phyloP scores from a whole-genome alignment of 2,113 vertebrate species.

The Suncus etruscus region DNA sequence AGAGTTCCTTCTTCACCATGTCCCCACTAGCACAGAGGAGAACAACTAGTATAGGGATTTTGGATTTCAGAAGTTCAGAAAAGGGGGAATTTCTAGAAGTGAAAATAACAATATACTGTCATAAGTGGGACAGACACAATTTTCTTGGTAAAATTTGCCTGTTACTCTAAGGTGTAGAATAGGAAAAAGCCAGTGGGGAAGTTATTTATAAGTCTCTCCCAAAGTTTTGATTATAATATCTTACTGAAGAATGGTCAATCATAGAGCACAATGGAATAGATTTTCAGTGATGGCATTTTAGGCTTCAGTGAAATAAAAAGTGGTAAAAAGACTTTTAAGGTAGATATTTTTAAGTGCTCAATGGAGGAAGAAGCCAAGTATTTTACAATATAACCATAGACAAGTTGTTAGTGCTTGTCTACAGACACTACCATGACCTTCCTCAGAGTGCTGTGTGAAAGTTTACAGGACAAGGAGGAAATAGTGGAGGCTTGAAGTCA shows the following conservation, averaged over 20 bases:
- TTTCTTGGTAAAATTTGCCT: neutral
- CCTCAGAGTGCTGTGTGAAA: neutral
- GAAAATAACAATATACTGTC: constrained; percentile 13
- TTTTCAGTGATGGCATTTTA: constrained; percentile 39
- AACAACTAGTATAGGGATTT: constrained; percentile 12
- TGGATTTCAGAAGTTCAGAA: constrained; percentile 21
- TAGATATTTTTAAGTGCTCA: neutral
- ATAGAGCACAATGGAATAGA: neutral
- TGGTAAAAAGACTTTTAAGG: constrained; percentile 2
- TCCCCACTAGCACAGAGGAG: too few species aligned
- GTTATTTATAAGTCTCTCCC: constrained; percentile 28
- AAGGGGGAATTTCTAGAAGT: neutral
- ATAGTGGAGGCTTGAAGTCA: neutral
- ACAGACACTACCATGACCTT: neutral
- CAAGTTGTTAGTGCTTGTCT: neutral
- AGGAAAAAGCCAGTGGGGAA: neutral
- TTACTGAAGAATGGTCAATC: constrained; percentile 27
- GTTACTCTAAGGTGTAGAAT: neutral
- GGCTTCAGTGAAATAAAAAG: constrained; percentile 15
- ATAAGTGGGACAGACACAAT: neutral
- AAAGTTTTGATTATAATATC: constrained; percentile 45
- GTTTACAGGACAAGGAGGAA: neutral
- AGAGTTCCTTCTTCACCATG: too few species aligned
- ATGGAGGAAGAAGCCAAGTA: neutral
- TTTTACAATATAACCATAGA: neutral